phyloP scores from a whole-genome alignment of 2,888 invertebrate species.

The Epirrhoe tristata region DNA sequence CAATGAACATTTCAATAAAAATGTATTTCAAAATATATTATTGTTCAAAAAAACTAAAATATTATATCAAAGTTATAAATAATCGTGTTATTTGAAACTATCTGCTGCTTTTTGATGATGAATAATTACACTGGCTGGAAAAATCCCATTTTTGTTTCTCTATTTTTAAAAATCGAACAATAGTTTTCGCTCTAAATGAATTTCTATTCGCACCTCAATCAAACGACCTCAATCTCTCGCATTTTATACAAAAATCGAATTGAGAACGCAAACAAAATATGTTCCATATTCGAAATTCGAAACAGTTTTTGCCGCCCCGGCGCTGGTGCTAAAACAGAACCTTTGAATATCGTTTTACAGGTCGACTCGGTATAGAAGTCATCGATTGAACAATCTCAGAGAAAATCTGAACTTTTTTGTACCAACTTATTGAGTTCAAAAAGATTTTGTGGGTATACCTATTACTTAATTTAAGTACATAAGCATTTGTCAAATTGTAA shows the following conservation, averaged over 20 bases:
- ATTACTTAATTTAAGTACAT: no score
- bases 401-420: no score
- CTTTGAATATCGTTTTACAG: conserved; percentile 41
- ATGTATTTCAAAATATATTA: no score
- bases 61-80: no score
- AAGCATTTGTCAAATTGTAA: no score
- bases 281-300: conserved; percentile 16
- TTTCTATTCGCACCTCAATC: not conserved
- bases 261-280: conserved; percentile 13
- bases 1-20: no score
- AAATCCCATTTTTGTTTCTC: not conserved
- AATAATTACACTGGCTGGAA: not conserved
- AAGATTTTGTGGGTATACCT: no score
- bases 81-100: not conserved
- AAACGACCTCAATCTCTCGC: not conserved
- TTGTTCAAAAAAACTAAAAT: no score
- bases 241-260: not conserved
- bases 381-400: not conserved
- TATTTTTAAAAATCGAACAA: not conserved
- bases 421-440: no score
- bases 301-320: conserved; percentile 17
- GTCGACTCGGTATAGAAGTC: not conserved
- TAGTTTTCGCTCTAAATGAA: not conserved
- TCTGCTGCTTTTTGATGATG: no score
- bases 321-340: conserved; percentile 40